A percentile compares a stretch with the other conserved stretches of the same genome.
Evolutionary conservation across 2,113 vertebrate species (phyloP).

Genomic region (Cynoglossus semilaevis): DNA sequence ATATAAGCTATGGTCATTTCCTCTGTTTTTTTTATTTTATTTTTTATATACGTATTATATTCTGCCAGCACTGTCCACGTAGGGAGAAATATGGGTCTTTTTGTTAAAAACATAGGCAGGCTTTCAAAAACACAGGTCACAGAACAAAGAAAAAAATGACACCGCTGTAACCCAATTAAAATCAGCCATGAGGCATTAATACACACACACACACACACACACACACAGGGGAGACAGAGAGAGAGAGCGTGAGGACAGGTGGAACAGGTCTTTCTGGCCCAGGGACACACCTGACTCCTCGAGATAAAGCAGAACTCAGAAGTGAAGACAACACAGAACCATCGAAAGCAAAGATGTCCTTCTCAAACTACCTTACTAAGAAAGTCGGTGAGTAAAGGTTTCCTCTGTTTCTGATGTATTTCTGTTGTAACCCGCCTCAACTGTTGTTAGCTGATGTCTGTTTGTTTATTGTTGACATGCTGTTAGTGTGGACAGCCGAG

Average conservation of each 20-base stretch:
- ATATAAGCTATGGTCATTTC: too few relatives aligned
- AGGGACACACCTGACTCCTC: slow-evolving; percentile 11
- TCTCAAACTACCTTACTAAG: slow-evolving; percentile 5
- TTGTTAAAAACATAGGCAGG: not conserved
- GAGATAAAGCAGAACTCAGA: not conserved
- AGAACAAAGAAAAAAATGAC: not conserved
- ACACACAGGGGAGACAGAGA: too few relatives aligned
- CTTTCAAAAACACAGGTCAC: not conserved
- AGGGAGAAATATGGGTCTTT: too few relatives aligned
- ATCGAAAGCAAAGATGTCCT: slow-evolving; percentile 13
- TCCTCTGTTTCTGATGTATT: too few relatives aligned
- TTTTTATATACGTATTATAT: too few relatives aligned
- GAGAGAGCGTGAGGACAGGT: slow-evolving; percentile 6
- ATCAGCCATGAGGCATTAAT: not conserved
- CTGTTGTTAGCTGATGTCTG: too few relatives aligned
- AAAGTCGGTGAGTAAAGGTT: slow-evolving; percentile 28
- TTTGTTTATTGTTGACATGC: too few relatives aligned
- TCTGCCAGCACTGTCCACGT: too few relatives aligned
- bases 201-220: not conserved
- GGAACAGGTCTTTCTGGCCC: slow-evolving; percentile 25
- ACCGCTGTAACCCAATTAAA: not conserved
- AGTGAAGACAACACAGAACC: not conserved
- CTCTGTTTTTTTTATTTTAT: too few relatives aligned
- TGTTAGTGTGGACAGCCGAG: too few relatives aligned
- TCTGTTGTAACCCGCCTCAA: too few relatives aligned